Evolutionary conservation across 2,113 vertebrate genomes (phyloP), one percentile per base, ranked within the genome.

Genomic region (Lampris megalopsis): DNA sequence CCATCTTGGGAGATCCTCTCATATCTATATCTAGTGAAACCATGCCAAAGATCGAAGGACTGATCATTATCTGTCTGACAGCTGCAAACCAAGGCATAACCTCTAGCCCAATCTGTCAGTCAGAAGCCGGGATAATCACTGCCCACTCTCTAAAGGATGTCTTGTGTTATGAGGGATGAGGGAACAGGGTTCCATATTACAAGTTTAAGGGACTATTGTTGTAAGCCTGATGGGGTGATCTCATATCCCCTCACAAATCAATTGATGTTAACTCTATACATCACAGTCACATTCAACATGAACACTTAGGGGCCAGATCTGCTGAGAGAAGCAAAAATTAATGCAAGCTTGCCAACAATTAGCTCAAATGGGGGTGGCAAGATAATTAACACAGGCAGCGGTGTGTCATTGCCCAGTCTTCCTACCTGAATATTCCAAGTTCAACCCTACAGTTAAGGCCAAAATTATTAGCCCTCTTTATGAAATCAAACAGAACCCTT

Each of bases 51-150:
- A 85, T 84, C 45, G 9, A 78, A 81, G 24, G 48, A 36, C 61
- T 45, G 40, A 85, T 91, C 88, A 52, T 87, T 89, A 83, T 40
- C 36, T 35, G 57, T 48, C 81, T 80, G 66, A 2, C 63, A 67
- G 58, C 47, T 1, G 40, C 58, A 45, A 75, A 59, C 63, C 5
- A 41, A 77, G 63, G 67, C 52, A 0, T 56, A 75, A 88, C 81
- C 69, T 65, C 68, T 41, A 1, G 67, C 11, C 10, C 52, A 42
- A 64, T 68, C 45, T 2, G 4, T 63, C 5, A 42, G 71, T 69
- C 38, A 1, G 6, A 59, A 41, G 11, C 36, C 60, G 5, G 49
- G 71, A 63, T 80, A 85, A 89, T 84, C 66, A 64, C 63, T 64
- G 63, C 60, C 2, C 0, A 2, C 54, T 76, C 72, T 66, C 58